These are phyloP conservation scores for Trematomus loennbergii DNA, from an alignment of 2,113 vertebrate species.

Conservation along the genomic window DNA sequence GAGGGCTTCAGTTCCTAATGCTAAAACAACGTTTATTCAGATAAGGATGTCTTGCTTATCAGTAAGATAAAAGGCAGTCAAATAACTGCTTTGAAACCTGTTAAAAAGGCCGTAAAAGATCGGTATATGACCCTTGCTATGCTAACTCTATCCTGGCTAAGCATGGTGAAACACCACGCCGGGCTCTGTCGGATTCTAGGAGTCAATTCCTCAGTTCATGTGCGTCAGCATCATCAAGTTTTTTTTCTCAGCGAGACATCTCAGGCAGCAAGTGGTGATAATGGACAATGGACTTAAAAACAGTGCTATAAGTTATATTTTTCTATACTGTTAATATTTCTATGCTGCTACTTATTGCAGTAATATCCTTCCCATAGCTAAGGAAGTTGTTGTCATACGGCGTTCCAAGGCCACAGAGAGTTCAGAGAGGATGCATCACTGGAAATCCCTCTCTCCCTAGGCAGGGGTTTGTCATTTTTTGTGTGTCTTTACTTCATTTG, in stretches of 20 bases:
- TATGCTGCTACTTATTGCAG: constrained; percentile 81
- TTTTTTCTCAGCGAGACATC: constrained; percentile 79
- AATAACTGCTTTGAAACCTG: background rate
- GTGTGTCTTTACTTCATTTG: constrained; percentile 50
- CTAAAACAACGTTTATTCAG: background rate
- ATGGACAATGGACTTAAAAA: constrained; percentile 77
- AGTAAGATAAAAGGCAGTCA: background rate
- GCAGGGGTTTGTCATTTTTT: constrained; percentile 67
- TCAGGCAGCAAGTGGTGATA: constrained; percentile 85
- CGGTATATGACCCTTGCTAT: background rate
- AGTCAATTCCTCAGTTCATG: constrained; percentile 25
- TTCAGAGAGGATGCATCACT: constrained; percentile 55
- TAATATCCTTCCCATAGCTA: constrained; percentile 80
- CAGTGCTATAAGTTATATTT: constrained; percentile 88
- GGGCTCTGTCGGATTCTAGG: background rate
- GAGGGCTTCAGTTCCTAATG: constrained; percentile 20
- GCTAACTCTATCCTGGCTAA: constrained; percentile 2
- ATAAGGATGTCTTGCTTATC: background rate
- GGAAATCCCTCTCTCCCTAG: constrained; percentile 73
- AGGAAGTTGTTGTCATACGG: constrained; percentile 84
- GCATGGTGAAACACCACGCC: background rate
- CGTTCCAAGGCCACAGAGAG: constrained; percentile 81
- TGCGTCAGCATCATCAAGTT: constrained; percentile 74
- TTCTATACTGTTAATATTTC: constrained; percentile 83
- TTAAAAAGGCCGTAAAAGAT: constrained; percentile 9